Base-by-base conservation (phyloP, 1,140 invertebrate genomes). In the Drosophila burlai region DNA sequence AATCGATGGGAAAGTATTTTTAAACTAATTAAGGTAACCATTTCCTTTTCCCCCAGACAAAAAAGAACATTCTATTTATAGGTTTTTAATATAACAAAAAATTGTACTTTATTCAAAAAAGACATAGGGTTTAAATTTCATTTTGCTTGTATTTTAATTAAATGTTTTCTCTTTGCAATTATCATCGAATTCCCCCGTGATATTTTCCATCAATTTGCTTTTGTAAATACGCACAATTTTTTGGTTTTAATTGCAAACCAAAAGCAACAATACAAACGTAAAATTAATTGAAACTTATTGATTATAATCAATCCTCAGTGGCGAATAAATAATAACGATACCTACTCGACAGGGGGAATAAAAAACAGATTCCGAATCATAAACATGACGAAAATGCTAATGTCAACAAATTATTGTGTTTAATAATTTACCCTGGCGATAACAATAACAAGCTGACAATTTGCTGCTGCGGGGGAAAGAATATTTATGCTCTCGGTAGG, bases 401-500 rank as follows among this genome's bases (percentile, higher is more conserved):
- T 67, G 68, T 80, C 76, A 78, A 66, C 49, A 68, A 69, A 74
- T 81, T 68, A 89, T 77, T 60, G 46, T 58, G 38, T 60, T 68
- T 58, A 76, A 71, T 87, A 77, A 73, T 84, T 63, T 73, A 71
- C 29, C 45, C 26, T 36, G 49, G 49, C 61, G 64, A 76, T 80
- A 60, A 54, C 63, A 83, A 49, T 82, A 73, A 84, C 71, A 80
- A 76, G 54, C 45, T 73, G 71, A 76, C 65, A 81, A 81, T 52
- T 54, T 64, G 46, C 42, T 64, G 61, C 59, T 52, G 61, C 47
- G 66, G 66, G 62, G 54, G 42, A 66, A 59, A 74, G 73, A 67
- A 76, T 80, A 83, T 85, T 87, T 87, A 85, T 83, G 83, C 62
- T 75, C 64, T 69, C 18, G 66, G 29, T 34, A 40, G 46, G 50